Base-by-base conservation (phyloP, 2,888 invertebrate genomes). In the Ariolimax columbianus region DNA sequence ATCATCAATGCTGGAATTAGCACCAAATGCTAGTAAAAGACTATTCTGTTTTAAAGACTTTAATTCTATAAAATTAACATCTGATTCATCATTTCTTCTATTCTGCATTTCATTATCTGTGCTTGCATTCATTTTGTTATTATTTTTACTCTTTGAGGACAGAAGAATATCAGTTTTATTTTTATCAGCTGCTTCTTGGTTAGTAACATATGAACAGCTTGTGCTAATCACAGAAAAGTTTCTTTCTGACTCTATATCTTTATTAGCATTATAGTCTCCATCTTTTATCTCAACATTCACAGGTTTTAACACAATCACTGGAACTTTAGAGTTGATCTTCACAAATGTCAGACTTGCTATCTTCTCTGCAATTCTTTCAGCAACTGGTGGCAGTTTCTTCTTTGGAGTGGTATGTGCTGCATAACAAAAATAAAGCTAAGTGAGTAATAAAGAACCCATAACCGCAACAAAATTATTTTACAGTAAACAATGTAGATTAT, bases 291-390 rank as follows among this genome's bases (percentile, higher is more conserved):
- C n/a, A n/a, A 43, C 36, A 17, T 43, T 36, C 33, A 77, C n/a
- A 40, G 55, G n/a, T 73, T 73, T 38, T 36, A 84, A 59, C 26
- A 72, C n/a, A 40, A 85, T 77, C 66, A 40, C 30, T 38, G 85
- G 85, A 33, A 72, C 26, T 80, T 77, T 85, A 59, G 70, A 19
- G 77, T 85, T 85, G 43, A 85, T 82, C 47, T 66, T 81, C n/a
- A 85, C 77, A 14, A 85, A 72, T 40, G 47, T 77, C 36, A 85
- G 40, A 55, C 70, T 75, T 70, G 81, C 82, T n/a, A 85, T 85
- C 38, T 82, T 81, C 68, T 85, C 79, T 72, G 84, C 84, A 23
- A 84, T 84, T 79, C 84, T 84, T 72, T 84, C 79, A 73, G 77
- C 77, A 1, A 81, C 72, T 38, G 81, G 82, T 75, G 85, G 77